A percentile compares a stretch with the other conserved stretches of the same genome.
These are phyloP conservation scores for Ailuropoda melanoleuca DNA, from an alignment of 2,113 vertebrate species.

Conservation along the genomic window DNA sequence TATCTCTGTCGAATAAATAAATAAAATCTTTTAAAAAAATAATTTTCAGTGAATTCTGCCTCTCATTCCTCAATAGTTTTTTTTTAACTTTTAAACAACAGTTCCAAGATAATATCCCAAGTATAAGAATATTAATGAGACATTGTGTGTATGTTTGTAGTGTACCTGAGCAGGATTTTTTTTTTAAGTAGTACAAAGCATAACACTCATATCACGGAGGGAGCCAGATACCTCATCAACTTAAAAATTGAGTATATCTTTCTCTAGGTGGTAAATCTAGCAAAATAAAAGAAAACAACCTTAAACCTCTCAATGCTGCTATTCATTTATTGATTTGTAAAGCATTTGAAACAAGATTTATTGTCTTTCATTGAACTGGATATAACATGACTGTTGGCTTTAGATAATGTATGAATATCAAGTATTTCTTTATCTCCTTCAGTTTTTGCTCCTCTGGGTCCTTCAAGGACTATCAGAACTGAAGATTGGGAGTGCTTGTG, in stretches of 20 bases:
- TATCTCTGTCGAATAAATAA: too few relatives aligned
- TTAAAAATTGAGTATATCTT: not conserved
- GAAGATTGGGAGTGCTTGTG: too few relatives aligned
- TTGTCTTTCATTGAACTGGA: not conserved
- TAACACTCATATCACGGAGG: not conserved
- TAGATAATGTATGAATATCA: not conserved
- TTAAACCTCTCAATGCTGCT: not conserved
- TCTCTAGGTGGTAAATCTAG: not conserved
- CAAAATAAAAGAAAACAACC: not conserved
- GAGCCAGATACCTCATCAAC: not conserved
- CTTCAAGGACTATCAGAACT: not conserved
- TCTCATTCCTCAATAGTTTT: not conserved
- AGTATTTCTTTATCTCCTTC: not conserved
- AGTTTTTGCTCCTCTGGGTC: not conserved
- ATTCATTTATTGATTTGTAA: not conserved
- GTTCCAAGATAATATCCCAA: not conserved
- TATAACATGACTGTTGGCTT: not conserved
- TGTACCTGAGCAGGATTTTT: not conserved
- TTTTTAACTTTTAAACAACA: not conserved
- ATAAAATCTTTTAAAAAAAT: too few relatives aligned
- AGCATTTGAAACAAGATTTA: not conserved
- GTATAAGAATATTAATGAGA: not conserved
- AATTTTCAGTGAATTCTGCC: not conserved
- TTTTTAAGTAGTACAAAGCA: not conserved
- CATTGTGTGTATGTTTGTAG: not conserved